These are phyloP conservation scores for Microctenopoma lineatum DNA, from an alignment of 2,797 vertebrate genomes.

Conservation along the genomic window DNA sequence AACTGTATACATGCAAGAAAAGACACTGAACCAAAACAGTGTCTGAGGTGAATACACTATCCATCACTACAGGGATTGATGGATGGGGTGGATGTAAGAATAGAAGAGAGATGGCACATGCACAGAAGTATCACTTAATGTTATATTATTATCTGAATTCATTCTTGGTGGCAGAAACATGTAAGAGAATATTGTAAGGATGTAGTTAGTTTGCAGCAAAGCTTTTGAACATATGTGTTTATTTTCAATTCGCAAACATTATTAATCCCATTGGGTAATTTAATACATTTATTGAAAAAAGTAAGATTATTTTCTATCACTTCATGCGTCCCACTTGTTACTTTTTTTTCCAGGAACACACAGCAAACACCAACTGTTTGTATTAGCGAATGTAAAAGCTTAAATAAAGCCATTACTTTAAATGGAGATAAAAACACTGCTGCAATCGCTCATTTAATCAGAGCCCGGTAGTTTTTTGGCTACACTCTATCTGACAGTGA, in stretches of 20 bases:
- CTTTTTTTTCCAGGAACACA: neutral
- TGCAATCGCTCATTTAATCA: neutral
- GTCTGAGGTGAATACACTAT: neutral
- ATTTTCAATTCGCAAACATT: neutral
- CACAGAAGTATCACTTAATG: no score
- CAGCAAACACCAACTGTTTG: neutral
- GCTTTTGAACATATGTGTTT: neutral
- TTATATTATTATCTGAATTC: no score
- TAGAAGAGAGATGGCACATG: no score
- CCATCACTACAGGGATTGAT: no score
- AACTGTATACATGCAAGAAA: neutral
- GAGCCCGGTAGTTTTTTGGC: neutral
- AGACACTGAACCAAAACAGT: neutral
- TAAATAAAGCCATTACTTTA: neutral
- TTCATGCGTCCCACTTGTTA: neutral
- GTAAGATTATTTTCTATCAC: no score
- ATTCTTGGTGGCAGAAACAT: no score
- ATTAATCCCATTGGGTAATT: no score
- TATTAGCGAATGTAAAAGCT: neutral
- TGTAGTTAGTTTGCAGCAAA: neutral
- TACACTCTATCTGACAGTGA: neutral
- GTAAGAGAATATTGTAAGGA: no score
- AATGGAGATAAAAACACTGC: neutral
- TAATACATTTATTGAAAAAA: no score
- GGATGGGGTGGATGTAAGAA: no score